A percentile compares a stretch with the other conserved stretches of the same genome.
Conservation (phyloP, 92 coral and sea anemone genomes). For the Porites evermanni region DNA sequence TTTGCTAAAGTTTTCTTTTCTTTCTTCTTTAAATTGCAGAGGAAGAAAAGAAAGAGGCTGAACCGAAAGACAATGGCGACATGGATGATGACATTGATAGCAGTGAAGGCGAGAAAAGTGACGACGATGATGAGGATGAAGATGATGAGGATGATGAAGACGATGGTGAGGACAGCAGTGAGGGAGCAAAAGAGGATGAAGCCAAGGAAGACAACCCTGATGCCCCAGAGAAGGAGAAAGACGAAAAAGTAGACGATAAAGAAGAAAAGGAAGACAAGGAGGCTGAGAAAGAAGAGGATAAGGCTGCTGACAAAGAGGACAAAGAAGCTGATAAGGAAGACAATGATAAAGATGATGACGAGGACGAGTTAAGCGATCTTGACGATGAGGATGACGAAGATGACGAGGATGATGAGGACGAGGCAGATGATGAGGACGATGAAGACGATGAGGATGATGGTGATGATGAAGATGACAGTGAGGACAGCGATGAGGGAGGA, state of each 20-base stretch:
- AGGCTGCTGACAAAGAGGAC: conserved; percentile 53
- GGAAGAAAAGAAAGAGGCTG: conserved; percentile 45
- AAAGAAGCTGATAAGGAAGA: conserved; percentile 38
- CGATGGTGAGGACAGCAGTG: conserved; percentile 38
- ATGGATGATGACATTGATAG: conserved; percentile 71
- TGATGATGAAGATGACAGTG: conserved; percentile 39
- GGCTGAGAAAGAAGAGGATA: conserved; percentile 44
- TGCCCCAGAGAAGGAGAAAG: conserved; percentile 32
- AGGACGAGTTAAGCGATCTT: conserved; percentile 36
- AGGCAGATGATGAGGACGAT: conserved; percentile 57
- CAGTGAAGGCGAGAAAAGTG: conserved; percentile 52
- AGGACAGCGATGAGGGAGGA: conserved; percentile 36
- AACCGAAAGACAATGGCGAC: conserved; percentile 63
- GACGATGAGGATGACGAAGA: conserved; percentile 69
- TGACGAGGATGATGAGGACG: conserved; percentile 52
- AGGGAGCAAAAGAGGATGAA: conserved; percentile 28
- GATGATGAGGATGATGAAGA: conserved; percentile 52
- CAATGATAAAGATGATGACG: conserved; percentile 54
- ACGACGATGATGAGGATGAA: conserved; percentile 45
- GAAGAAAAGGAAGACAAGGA: conserved; percentile 55
- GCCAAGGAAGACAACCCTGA: conserved; percentile 46
- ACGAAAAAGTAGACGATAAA: conserved; percentile 63
- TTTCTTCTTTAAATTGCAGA: conserved; percentile 7
- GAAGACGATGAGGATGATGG: conserved; percentile 51
- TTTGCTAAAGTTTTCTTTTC: neutral